A percentile compares a stretch with the other conserved stretches of the same genome.
phyloP scores from a whole-genome alignment of 2,113 vertebrate species.

The Bubo bubo region DNA sequence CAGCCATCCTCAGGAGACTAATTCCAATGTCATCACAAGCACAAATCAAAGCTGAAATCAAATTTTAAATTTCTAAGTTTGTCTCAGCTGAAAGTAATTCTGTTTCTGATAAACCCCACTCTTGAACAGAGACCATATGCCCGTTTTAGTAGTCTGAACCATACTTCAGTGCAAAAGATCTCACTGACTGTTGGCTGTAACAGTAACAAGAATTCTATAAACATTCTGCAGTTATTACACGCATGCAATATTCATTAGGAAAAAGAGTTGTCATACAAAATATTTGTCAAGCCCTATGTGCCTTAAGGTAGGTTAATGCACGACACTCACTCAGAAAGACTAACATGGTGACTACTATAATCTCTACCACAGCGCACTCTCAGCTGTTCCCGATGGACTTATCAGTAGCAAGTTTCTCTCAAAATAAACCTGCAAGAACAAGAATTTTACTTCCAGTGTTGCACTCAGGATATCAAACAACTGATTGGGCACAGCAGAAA shows the following conservation, averaged over 20 bases:
- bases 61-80: background rate
- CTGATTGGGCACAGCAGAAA: background rate
- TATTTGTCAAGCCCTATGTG: too few species aligned
- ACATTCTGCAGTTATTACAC: background rate
- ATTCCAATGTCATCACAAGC: background rate
- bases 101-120: background rate
- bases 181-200: background rate
- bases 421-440: background rate
- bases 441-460: background rate
- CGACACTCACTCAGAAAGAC: background rate
- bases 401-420: background rate
- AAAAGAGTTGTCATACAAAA: background rate
- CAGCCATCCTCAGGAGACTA: background rate
- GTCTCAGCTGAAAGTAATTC: background rate
- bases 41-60: background rate
- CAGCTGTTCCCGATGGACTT: background rate
- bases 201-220: background rate
- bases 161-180: background rate
- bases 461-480: background rate
- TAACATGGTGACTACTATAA: background rate
- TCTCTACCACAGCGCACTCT: background rate
- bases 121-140: background rate
- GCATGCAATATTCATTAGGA: background rate
- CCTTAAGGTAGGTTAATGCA: background rate
- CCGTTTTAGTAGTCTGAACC: background rate